These are phyloP conservation scores for Drosophila pachea DNA, from an alignment of 1,140 invertebrate genomes.

Conservation along the genomic window DNA sequence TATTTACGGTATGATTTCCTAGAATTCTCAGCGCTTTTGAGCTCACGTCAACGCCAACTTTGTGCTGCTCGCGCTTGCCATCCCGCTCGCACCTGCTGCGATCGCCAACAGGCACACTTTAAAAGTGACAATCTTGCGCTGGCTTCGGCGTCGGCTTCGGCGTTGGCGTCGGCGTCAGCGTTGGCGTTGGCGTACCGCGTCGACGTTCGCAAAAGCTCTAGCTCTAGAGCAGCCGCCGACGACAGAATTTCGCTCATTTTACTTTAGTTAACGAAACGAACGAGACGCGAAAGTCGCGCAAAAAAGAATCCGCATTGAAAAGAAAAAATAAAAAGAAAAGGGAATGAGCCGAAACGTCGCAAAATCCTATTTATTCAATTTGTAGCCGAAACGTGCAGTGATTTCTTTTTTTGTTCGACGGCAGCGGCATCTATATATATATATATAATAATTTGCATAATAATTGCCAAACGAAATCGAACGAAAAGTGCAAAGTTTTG, in stretches of 20 bases:
- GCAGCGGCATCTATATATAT: conserved; percentile 21
- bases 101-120: conserved; percentile 45
- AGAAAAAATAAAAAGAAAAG: conserved; percentile 6
- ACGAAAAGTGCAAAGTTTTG: conserved; percentile 30
- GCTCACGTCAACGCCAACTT: conserved; percentile 36
- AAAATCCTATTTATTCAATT: conserved; percentile 31
- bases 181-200: conserved; percentile 23
- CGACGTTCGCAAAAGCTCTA: conserved; percentile 46
- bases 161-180: conserved; percentile 19
- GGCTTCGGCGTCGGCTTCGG: conserved; percentile 8
- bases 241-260: conserved; percentile 62
- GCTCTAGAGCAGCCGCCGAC: conserved; percentile 11
- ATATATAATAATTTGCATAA: conserved; percentile 18
- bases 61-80: conserved; percentile 19
- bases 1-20: conserved; percentile 66
- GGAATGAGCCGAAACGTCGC: conserved; percentile 26
- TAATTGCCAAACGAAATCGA: conserved; percentile 23
- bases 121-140: conserved; percentile 39
- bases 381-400: conserved; percentile 23
- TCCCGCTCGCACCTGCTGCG: conserved; percentile 28
- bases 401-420: conserved; percentile 36
- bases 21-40: conserved; percentile 56
- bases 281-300: conserved; percentile 64
- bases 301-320: conserved; percentile 35
- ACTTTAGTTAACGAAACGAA: conserved; percentile 75